Evolutionary conservation across 2,113 vertebrate species (phyloP), one percentile per base, ranked within the genome.

Genomic region (Gymnorhina tibicen): DNA sequence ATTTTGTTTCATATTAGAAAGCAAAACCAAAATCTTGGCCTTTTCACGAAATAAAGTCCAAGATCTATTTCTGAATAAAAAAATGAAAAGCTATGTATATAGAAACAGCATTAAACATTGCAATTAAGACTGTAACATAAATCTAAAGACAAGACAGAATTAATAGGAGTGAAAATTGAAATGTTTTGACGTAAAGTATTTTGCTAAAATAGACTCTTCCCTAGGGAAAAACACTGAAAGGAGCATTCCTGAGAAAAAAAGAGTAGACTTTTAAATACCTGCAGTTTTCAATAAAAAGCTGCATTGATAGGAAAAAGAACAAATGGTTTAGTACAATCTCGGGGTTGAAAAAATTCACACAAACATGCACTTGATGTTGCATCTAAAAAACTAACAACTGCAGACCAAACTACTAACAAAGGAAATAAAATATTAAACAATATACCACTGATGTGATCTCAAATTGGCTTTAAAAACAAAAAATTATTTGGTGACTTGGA

Each of bases 401-500:
- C 8, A 78, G 69, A 72, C 10, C 21, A 84, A 91, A 89, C 14
- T 52, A 33, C 62, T 72, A n/a, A 50, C 16, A 80, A 77, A 83
- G 15, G 7, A 92, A 91, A 92, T 86, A 83, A 92, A 94, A 86
- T 77, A 77, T 84, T 84, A 81, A 95, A 50, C 20, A 87, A 47
- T 49, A 37, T 26, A n/a, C 8, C 32, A 72, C 30, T 47, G 27
- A 72, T 23, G 24, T 27, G 30, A 95, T 63, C 52, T 75, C 55
- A 81, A 67, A 84, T 78, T 55, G 81, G 23, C 52, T 72, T 78
- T 68, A 68, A 81, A 83, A 92, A 10, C 10, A 76, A 90, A 87
- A 80, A 73, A 3, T 5, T 47, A 67, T 39, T 78, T 53, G 9
- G 68, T 84, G 30, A 50, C 68, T 50, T 78, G 16, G 56, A 89